These are phyloP conservation scores for Diplogasteroides magnus DNA, from an alignment of 1,140 invertebrate species.

Conservation along the genomic window DNA sequence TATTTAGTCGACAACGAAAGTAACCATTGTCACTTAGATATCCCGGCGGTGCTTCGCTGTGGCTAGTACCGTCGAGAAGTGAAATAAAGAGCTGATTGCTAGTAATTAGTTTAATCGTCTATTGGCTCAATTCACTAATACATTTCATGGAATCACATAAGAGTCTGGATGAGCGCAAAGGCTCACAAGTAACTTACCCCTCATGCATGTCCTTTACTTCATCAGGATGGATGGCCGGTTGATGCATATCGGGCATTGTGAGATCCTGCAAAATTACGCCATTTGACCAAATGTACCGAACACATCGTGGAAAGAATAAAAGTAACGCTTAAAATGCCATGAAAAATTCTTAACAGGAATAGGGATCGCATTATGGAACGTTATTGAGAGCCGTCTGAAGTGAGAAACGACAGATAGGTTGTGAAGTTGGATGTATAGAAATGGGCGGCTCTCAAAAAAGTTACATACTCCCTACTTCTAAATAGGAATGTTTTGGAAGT, in stretches of 20 bases:
- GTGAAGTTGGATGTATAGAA: too few relatives aligned
- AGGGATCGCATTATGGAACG: too few relatives aligned
- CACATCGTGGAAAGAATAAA: too few relatives aligned
- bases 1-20: neutral
- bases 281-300: too few relatives aligned
- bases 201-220: slow-evolving; percentile 36
- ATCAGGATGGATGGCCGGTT: slow-evolving; percentile 47
- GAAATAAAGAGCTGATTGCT: too few relatives aligned
- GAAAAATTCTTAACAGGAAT: too few relatives aligned
- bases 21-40: neutral
- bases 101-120: neutral
- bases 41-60: neutral
- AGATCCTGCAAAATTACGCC: neutral
- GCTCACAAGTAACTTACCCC: slow-evolving; percentile 35
- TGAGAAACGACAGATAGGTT: too few relatives aligned
- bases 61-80: neutral
- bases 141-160: neutral
- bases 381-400: too few relatives aligned
- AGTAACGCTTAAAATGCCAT: too few relatives aligned
- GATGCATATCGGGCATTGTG: slow-evolving; percentile 34
- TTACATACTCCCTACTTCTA: too few relatives aligned
- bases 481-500: too few relatives aligned
- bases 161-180: neutral
- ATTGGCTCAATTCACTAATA: neutral
- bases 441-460: too few relatives aligned